Evolutionary conservation across 1,140 invertebrate genomes (phyloP), one percentile per base, ranked within the genome.

Genomic region (Lucilia sericata): DNA sequence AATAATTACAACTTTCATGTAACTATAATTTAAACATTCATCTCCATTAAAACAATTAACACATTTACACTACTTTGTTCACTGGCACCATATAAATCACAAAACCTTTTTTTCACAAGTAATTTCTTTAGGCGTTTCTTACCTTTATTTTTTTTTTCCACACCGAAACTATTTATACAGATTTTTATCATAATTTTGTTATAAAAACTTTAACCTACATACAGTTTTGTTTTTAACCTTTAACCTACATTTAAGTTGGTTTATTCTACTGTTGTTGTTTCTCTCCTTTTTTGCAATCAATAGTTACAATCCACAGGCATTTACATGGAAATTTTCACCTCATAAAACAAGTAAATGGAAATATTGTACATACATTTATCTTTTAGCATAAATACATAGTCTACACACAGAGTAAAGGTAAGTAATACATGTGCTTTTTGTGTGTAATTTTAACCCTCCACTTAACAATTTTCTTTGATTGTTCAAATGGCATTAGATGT

Each of bases 291-390:
- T 47, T 49, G 76, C 47, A 49, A 80, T 80, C 76, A 21, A 80
- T 80, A 80, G 76, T 49, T 21, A 51, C 42, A 49, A 80, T 78
- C 36, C 75, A 78, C 34, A 80, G 19, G 10, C 76, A 80, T 80
- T 80, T 80, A 80, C 76, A 80, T 80, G 76, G 76, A n/a, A 80
- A 80, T 80, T 80, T 80, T 80, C 76, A 80, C 76, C 76, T 80
- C 76, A 80, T 80, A 80, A 42, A 80, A 80, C 42, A 49, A 49
- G 42, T 49, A 49, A 19, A 13, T 36, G 74, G 74, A 42, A 42
- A 42, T 42, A 42, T 70, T 25, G 19, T 21, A 70, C 19, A 70
- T 70, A 21, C n/a, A 70, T 21, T 7, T 70, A n/a, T 70, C 65
- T 60, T n/a, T 60, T 17, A n/a, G n/a, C 55, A 60, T n/a, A n/a